phyloP scores from a whole-genome alignment of 1,140 invertebrate genomes.

The Calosoma granatense region DNA sequence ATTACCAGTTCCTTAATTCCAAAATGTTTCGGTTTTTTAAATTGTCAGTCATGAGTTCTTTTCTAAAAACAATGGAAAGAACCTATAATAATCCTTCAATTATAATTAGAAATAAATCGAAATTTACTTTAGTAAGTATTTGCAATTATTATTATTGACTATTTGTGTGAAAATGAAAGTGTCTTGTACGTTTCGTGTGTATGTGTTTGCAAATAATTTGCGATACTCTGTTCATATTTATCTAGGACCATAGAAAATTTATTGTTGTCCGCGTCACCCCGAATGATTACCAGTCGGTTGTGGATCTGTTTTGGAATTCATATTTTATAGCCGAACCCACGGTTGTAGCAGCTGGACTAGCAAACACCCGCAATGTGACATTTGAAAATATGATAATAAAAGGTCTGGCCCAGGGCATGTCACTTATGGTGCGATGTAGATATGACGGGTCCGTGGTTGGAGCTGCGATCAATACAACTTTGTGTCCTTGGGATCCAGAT shows the following conservation, averaged over 20 bases:
- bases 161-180: no score
- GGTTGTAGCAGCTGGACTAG: neutral
- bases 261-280: neutral
- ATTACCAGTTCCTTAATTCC: no score
- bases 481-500: slow-evolving; percentile 27
- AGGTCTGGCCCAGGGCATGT: slow-evolving; percentile 30
- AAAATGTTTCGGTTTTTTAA: neutral
- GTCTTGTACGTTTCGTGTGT: no score
- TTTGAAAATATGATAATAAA: slow-evolving; percentile 21
- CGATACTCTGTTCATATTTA: no score
- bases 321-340: neutral
- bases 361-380: neutral
- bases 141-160: no score
- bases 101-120: no score
- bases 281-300: neutral
- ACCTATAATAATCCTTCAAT: no score
- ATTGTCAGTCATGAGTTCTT: neutral
- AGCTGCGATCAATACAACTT: slow-evolving; percentile 32
- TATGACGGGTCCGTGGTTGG: slow-evolving; percentile 33
- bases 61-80: neutral
- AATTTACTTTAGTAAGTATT: no score
- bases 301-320: neutral
- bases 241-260: neutral
- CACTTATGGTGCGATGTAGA: slow-evolving; percentile 33
- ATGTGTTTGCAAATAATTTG: no score